phyloP scores from a whole-genome alignment of 2,888 invertebrate species.

The Pristionchus japonicus region DNA sequence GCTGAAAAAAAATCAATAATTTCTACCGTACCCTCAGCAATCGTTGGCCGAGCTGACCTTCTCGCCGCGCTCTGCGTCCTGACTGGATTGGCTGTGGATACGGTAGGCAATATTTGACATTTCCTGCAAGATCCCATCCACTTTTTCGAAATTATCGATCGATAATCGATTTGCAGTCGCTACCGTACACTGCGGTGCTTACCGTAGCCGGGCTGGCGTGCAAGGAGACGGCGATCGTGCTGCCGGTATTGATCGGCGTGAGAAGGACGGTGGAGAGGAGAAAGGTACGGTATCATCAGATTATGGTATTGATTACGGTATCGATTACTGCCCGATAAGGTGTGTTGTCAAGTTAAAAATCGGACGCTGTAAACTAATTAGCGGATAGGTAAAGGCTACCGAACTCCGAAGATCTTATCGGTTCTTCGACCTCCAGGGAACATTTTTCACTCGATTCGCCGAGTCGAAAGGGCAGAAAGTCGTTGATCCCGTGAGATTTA shows the following conservation, averaged over 20 bases:
- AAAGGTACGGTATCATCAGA: not conserved
- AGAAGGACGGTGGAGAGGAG: not conserved
- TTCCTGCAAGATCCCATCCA: not conserved
- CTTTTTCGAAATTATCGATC: not conserved
- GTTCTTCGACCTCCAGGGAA: not conserved
- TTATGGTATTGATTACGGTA: not conserved
- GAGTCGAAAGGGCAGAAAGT: not conserved
- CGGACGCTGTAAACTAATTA: not conserved
- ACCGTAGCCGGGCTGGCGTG: constrained; percentile 44
- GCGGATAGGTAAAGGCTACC: not conserved
- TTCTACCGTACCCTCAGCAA: constrained; percentile 67
- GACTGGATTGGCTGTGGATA: constrained; percentile 10
- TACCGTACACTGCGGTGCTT: not conserved
- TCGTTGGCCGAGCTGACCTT: constrained; percentile 94
- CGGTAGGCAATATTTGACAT: not conserved
- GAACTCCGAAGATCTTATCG: not conserved
- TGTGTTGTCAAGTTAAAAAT: not conserved
- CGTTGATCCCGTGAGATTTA: not conserved
- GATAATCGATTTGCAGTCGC: constrained; percentile 26
- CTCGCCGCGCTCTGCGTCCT: constrained; percentile 89
- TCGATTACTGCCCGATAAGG: not conserved
- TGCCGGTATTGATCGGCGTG: constrained; percentile 30
- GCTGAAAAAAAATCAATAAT: not conserved
- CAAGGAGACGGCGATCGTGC: constrained; percentile 48
- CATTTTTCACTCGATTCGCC: not conserved